Base-by-base conservation (phyloP, 2,113 vertebrate genomes). In the Marcusenius ussheri region DNA sequence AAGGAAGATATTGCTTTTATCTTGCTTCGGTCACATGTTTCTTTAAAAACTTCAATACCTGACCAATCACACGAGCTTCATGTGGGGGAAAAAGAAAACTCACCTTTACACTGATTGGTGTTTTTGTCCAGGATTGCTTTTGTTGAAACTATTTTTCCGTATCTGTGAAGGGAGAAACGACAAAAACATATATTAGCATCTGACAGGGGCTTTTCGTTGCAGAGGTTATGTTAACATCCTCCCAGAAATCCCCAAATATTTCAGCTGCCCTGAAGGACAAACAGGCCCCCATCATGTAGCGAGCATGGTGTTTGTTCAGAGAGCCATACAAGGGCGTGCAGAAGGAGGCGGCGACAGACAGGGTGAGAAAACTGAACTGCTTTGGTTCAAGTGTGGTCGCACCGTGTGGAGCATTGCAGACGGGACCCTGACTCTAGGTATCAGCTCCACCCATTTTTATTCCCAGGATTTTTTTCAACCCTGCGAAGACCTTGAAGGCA, bases 31-130 rank as follows among this genome's bases (percentile, higher is more conserved):
- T 47, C 83, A n/a, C 24, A 83, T 24, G 39, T 5, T 45, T 47
- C 7, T 13, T 83, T 46, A 45, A 47, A 46, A 84, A 47, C 21
- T 24, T n/a, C 39, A 46, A 84, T 19, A 19, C 83, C 19, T 47
- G 35, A 84, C 83, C 21, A 47, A 3, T 47, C 42, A 39, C 70
- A 17, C 17, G 5, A 77, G 45, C 8, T 47, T 46, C 62, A 11
- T 31, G n/a, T 3, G 24, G n/a, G 9, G 21, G 83, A 24, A 86
- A 6, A 3, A 88, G 39, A 87, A 49, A 11, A 95, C 96, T 7
- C 97, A 99, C 98, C 98, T 98, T 99, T 99, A 96, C 98, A 99
- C 92, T 99, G 98, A 96, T 99, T 98, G 89, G 98, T 99, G 96
- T 98, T 99, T 96, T 99, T 99, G 95, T 99, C 98, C 94, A 99